A percentile compares a stretch with the other conserved stretches of the same genome.
These are phyloP conservation scores for Ceyx cyanopectus DNA, from an alignment of 2,113 vertebrate genomes.

Conservation along the genomic window DNA sequence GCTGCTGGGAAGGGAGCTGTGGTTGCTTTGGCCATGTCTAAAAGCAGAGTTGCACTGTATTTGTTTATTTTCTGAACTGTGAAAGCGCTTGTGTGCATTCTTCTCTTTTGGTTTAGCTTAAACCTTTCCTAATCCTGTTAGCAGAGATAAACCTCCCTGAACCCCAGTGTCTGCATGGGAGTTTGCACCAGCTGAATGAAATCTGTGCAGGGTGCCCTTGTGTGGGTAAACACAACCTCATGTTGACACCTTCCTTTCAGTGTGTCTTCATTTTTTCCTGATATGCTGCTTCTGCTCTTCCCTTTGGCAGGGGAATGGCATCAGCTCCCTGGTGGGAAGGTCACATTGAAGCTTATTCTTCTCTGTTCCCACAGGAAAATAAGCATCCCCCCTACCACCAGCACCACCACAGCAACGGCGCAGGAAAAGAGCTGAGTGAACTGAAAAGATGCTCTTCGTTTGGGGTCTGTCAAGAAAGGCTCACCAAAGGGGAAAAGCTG, in stretches of 20 bases:
- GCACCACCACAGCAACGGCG: too few relatives aligned
- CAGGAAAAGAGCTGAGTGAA: background rate
- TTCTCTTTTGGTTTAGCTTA: conserved; percentile 33
- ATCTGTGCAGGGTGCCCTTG: background rate
- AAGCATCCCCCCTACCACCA: background rate
- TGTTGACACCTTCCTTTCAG: background rate
- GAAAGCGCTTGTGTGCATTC: background rate
- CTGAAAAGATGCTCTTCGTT: background rate
- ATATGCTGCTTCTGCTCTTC: accelerated
- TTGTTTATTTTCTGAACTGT: conserved; percentile 45
- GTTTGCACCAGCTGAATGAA: conserved; percentile 3
- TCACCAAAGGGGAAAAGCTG: background rate
- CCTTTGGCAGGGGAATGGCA: background rate
- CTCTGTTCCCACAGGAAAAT: background rate
- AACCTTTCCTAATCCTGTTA: conserved; percentile 50
- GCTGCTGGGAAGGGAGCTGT: conserved; percentile 11
- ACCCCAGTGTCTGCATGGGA: background rate
- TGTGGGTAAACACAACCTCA: background rate
- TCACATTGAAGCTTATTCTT: background rate
- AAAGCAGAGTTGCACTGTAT: conserved; percentile 1
- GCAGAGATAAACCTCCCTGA: conserved; percentile 33
- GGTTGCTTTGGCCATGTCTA: conserved; percentile 17
- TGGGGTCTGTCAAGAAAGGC: background rate
- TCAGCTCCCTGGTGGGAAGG: background rate
- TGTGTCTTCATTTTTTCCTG: accelerated